A percentile compares a stretch with the other conserved stretches of the same genome.
phyloP scores from a whole-genome alignment of 2,888 invertebrate species.

The Drosophila longiperda region DNA sequence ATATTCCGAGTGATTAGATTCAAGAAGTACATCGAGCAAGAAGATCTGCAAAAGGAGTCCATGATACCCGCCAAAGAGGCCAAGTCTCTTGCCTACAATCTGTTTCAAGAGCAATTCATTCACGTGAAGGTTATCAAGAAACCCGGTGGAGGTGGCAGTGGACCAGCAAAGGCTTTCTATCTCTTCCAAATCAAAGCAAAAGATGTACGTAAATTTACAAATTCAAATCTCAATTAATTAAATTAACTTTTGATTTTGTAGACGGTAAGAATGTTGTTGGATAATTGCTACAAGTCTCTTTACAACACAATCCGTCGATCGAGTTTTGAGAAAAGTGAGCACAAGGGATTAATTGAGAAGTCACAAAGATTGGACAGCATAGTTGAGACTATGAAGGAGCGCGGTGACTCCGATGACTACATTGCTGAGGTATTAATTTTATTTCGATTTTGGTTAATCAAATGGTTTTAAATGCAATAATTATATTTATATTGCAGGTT shows the following conservation, averaged over 20 bases:
- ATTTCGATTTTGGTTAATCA: background rate
- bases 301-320: conserved; percentile 89
- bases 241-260: conserved; percentile 76
- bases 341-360: conserved; percentile 94
- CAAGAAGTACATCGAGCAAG: conserved; percentile 95
- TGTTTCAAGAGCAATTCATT: conserved; percentile 89
- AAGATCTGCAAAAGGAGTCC: conserved; percentile 94
- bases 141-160: conserved; percentile 88
- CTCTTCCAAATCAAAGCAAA: conserved; percentile 90
- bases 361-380: conserved; percentile 94
- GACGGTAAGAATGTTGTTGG: conserved; percentile 89
- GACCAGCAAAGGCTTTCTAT: conserved; percentile 92
- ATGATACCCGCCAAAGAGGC: conserved; percentile 98
- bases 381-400: conserved; percentile 91
- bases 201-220: conserved; percentile 83
- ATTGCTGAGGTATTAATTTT: conserved; percentile 89
- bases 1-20: conserved; percentile 93
- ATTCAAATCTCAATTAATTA: fast-evolving
- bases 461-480: background rate
- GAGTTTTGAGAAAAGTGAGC: conserved; percentile 88
- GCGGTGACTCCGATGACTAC: conserved; percentile 91
- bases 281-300: conserved; percentile 89
- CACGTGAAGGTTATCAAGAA: conserved; percentile 89
- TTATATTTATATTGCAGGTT: conserved; percentile 64
- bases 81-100: conserved; percentile 93